Evolutionary conservation across 2,888 invertebrate species (phyloP).

Genomic region (Ametastegia equiseti): DNA sequence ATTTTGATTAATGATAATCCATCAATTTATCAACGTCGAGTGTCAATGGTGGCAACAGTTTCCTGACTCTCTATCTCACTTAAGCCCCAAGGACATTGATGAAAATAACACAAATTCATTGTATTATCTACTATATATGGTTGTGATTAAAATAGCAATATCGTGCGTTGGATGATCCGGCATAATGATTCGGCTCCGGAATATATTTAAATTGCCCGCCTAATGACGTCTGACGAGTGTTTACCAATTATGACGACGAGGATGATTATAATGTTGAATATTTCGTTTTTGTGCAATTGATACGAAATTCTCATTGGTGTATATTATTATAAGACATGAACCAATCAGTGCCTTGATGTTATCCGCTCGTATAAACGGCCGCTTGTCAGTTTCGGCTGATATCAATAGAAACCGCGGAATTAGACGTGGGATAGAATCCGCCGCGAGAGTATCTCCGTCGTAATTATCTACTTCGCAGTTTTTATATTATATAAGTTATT

Average conservation of each 20-base stretch:
- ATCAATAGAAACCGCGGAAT: neutral
- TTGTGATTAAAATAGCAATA: neutral
- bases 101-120: neutral
- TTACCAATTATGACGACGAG: neutral
- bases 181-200: neutral
- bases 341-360: conserved; percentile 11
- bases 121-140: neutral
- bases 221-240: neutral
- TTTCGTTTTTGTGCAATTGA: neutral
- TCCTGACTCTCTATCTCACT: neutral
- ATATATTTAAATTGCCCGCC: neutral
- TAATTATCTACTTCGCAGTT: neutral
- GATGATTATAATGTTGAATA: neutral
- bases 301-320: neutral
- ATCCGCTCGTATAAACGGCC: neutral
- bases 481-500: neutral
- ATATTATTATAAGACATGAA: neutral
- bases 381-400: neutral
- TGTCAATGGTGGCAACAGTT: too few relatives aligned
- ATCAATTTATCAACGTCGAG: neutral
- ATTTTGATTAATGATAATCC: neutral
- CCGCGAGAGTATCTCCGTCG: neutral
- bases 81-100: neutral
- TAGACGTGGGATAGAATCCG: neutral
- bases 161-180: neutral